Evolutionary conservation across 2,888 invertebrate species (phyloP).

Genomic region (Anticlea derivata): DNA sequence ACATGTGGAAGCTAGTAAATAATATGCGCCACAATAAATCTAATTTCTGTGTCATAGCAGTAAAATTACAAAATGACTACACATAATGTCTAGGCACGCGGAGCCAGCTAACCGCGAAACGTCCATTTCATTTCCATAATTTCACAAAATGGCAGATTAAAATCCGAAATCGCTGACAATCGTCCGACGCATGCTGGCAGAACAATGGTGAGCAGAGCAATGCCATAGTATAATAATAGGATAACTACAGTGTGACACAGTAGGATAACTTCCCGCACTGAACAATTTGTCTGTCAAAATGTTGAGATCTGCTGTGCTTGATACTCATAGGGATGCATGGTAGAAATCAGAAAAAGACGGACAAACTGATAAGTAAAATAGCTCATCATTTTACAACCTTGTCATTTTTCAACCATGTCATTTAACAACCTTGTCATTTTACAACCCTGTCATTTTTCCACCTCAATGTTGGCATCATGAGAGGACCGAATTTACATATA

Average conservation of each 20-base stretch:
- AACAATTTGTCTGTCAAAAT: conserved; percentile 81
- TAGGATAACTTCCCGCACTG: conserved; percentile 67
- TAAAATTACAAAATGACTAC: conserved; percentile 64
- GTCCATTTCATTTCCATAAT: conserved; percentile 80
- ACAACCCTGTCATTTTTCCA: too few relatives aligned
- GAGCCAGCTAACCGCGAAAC: conserved; percentile 78
- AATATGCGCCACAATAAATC: conserved; percentile 39
- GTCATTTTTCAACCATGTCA: too few relatives aligned
- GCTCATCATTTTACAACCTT: too few relatives aligned
- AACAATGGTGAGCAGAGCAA: conserved; percentile 60
- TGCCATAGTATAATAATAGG: conserved; percentile 36
- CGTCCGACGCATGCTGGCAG: conserved; percentile 55
- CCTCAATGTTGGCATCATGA: too few relatives aligned
- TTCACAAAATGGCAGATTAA: conserved; percentile 78
- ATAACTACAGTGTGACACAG: conserved; percentile 16
- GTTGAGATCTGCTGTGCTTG: conserved; percentile 47
- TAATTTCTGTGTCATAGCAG: conserved; percentile 62
- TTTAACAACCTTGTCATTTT: too few relatives aligned
- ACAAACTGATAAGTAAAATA: neutral
- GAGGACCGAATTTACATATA: too few relatives aligned
- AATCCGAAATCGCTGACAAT: conserved; percentile 78
- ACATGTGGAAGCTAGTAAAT: too few relatives aligned
- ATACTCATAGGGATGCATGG: conserved; percentile 16
- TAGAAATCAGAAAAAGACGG: conserved; percentile 2
- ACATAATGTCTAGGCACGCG: conserved; percentile 50